Percentiles rank a stretch among this genome's conserved stretches.
Conservation (phyloP, 2,888 invertebrate genomes). For the Spisula subtruncata region DNA sequence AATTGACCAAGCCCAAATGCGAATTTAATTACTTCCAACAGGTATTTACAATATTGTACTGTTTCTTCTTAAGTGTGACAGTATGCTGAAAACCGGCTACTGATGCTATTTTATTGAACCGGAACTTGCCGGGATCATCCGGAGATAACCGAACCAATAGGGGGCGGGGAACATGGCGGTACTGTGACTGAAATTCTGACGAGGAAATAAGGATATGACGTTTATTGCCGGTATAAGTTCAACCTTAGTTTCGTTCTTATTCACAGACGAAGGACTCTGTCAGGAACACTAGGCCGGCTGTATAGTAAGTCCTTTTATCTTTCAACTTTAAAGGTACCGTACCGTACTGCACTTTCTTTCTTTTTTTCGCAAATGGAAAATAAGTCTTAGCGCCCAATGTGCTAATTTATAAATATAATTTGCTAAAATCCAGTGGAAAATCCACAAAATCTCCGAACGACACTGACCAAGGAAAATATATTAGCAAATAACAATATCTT, state of each 20-base stretch:
- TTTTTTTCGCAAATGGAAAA: neutral
- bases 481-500: too few species aligned
- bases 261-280: constrained; percentile 55
- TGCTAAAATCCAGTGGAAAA: too few species aligned
- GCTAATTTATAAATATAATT: too few species aligned
- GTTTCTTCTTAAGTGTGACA: neutral
- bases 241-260: constrained; percentile 1
- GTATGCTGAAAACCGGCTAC: neutral
- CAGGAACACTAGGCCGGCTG: constrained; percentile 37
- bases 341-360: neutral
- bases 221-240: constrained; percentile 48
- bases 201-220: constrained; percentile 40
- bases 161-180: constrained; percentile 35
- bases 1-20: neutral
- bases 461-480: too few species aligned
- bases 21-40: neutral
- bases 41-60: neutral
- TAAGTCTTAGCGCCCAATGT: too few species aligned
- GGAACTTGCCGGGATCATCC: constrained; percentile 1
- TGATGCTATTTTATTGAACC: neutral
- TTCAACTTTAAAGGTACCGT: neutral
- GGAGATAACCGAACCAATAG: constrained; percentile 16
- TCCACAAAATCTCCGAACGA: too few species aligned
- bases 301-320: constrained; percentile 37
- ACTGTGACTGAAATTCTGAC: neutral